Base-by-base conservation (phyloP, 2,113 vertebrate genomes). In the Thomomys bottae region DNA sequence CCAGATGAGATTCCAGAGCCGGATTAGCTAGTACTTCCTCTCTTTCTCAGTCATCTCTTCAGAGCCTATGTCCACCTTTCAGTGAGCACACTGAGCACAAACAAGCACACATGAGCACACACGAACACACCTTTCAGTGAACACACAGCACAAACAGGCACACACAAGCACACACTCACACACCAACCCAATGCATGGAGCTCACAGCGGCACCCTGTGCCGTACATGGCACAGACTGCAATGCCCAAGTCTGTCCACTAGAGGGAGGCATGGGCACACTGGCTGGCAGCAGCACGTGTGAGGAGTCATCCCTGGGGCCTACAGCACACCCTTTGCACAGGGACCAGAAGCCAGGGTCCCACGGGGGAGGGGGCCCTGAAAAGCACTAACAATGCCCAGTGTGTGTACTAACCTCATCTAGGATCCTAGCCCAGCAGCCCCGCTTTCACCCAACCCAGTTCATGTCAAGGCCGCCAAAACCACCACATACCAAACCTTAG, bases 401-500 rank as follows among this genome's bases (percentile, higher is more conserved):
- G 63, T 21, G 75, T 30, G 10, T 21, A 10, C 24, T 34, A 18
- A 61, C 23, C 8, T 28, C 34, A 42, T 17, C 59, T 5, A 14
- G 32, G 40, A 40, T 18, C 26, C 14, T 1, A 42, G 26, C 72
- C 67, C 36, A 34, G 10, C 45, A 32, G 10, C 21, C 32, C 21
- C 1, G 42, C 6, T 2, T 36, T n/a, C 38, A 42, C n/a, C 1
- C 32, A 2, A 14, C 85, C 76, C 67, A 32, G 0, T 0, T 30
- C 42, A 42, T 34, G 30, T 57, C 32, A 1, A 18, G 34, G 54
- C 28, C 15, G 8, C 32, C 2, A 32, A 87, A 20, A 6, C 21
- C 3, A 0, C 12, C 20, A 0, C 7, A 4, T 7, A 24, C 4
- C 0, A 57, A 18, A 2, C 49, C 82, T 1, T 1, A 20, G 36